A percentile compares a stretch with the other conserved stretches of the same genome.
These are phyloP conservation scores for Triplophysa yarkandensis DNA, from an alignment of 2,797 vertebrate genomes.

Conservation along the genomic window DNA sequence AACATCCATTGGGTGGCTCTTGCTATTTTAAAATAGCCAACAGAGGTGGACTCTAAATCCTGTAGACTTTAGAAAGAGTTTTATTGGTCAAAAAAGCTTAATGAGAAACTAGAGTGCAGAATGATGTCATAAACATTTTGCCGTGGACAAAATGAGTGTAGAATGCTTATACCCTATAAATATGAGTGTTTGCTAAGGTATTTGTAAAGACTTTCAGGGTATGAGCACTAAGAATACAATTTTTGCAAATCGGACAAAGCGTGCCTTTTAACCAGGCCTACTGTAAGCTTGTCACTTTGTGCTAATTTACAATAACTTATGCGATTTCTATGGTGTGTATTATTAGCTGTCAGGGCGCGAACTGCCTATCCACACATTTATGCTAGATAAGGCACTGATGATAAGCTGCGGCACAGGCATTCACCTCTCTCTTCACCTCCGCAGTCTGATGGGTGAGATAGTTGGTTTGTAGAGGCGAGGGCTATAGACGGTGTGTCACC, in stretches of 20 bases:
- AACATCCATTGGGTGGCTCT: no score
- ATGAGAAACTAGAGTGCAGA: no score
- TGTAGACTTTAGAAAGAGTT: no score
- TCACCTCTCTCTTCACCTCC: conserved; percentile 42
- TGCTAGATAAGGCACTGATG: conserved; percentile 23
- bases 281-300: background rate
- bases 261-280: background rate
- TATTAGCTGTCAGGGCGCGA: conserved; percentile 21
- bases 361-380: conserved; percentile 24
- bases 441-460: conserved; percentile 23
- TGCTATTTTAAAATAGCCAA: no score
- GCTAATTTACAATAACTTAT: background rate
- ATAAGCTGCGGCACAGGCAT: conserved; percentile 9
- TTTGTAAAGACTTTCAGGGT: no score
- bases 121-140: no score
- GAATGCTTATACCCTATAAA: no score
- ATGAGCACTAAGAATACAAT: no score
- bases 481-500: conserved; percentile 41
- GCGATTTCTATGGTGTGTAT: conserved; percentile 29
- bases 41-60: no score
- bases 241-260: background rate
- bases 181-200: no score
- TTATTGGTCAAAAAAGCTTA: no score
- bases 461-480: conserved; percentile 26
- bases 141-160: no score